Percentiles rank a stretch among this genome's conserved stretches.
These are phyloP conservation scores for Peucedramus taeniatus DNA, from an alignment of 2,113 vertebrate genomes.

Conservation along the genomic window DNA sequence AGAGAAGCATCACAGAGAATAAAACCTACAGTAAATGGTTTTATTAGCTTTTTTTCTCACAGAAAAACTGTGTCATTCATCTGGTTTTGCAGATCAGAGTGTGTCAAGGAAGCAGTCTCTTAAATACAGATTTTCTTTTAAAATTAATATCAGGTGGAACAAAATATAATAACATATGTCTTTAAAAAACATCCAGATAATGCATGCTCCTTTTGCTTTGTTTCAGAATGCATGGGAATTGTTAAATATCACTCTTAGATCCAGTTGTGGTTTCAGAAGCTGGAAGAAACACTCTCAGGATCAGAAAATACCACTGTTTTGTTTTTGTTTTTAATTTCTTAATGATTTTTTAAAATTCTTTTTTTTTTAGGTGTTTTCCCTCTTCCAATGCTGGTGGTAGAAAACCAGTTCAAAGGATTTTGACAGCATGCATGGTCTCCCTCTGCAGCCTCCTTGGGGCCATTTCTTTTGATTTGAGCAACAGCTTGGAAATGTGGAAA, in stretches of 20 bases:
- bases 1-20: not conserved
- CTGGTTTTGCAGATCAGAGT: not conserved
- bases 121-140: not conserved
- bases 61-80: not conserved
- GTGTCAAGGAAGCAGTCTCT: not conserved
- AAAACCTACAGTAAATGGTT: not conserved
- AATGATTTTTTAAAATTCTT: not conserved
- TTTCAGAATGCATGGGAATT: not conserved
- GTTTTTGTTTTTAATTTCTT: too few species aligned
- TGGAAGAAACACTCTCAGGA: not conserved
- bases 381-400: conserved; percentile 41
- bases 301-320: not conserved
- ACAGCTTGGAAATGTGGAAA: conserved; percentile 68
- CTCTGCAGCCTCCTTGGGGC: conserved; percentile 78
- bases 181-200: not conserved
- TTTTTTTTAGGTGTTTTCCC: conserved; percentile 30
- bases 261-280: not conserved
- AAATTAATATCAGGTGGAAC: not conserved
- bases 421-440: conserved; percentile 75
- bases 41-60: not conserved
- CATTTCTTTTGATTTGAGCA: conserved; percentile 73
- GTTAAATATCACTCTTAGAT: not conserved
- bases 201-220: not conserved
- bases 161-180: not conserved
- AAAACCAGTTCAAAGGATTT: conserved; percentile 72